Evolutionary conservation across 1,140 invertebrate species (phyloP), one percentile per base, ranked within the genome.

Genomic region (Brevipalpus yothersi): DNA sequence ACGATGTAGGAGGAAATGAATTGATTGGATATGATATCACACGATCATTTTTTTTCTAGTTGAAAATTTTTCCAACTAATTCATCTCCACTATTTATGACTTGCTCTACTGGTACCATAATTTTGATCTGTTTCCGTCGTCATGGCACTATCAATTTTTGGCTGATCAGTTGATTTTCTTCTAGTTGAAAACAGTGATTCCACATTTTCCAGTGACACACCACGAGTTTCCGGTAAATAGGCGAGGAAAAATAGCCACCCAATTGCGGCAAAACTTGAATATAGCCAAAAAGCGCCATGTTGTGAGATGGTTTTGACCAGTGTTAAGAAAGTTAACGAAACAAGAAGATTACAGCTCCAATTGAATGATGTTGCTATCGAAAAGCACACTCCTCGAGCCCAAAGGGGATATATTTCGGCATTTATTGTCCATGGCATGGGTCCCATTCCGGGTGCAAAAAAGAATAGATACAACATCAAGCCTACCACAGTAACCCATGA

Each of bases 371-470:
- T 78, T 12, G 78, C 69, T 15, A 77, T 69, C n/a, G 76, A 71
- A 59, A 72, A 77, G 43, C 76, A 77, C 1, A 74, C 73, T 61
- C 76, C 72, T 58, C 79, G 66, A 10, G 77, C 76, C 79, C 79
- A 80, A 31, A 76, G 66, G 11, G 79, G 79, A 67, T 78, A 80
- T 53, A 80, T 78, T 68, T 80, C 79, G 17, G 77, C 76, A 65
- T 79, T 80, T 12, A 80, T 74, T 4, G 78, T 78, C 79, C 79
- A 80, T 45, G 79, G 79, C 73, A 80, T 77, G 19, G 78, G 76
- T 12, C 78, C 78, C 74, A 78, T 77, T 31, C 78, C 76, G 65
- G 75, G 73, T 53, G 75, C 73, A 68, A 77, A 77, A 58, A 72
- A 76, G 45, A 76, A 66, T 23, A 77, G 67, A 63, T 77, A 77